phyloP scores from a whole-genome alignment of 2,797 vertebrate genomes.

The Lophius americanus region DNA sequence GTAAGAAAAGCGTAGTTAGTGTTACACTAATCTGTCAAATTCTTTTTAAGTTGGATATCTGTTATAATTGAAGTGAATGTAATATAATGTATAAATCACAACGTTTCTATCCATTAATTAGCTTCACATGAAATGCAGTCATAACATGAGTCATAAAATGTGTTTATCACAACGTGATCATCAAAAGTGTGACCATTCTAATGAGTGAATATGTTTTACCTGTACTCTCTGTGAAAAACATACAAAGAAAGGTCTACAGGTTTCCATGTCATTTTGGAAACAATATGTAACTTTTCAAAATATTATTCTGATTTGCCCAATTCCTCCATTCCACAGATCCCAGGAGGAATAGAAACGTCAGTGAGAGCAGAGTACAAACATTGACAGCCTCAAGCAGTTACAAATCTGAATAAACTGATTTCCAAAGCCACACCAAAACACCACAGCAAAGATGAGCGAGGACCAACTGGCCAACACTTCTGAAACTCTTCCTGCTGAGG shows the following conservation, averaged over 20 bases:
- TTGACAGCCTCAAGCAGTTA: conserved; percentile 3
- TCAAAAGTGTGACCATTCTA: too few species aligned
- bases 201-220: neutral
- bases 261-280: neutral
- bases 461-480: conserved; percentile 70
- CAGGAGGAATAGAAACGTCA: conserved; percentile 20
- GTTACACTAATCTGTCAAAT: neutral
- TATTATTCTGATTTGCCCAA: conserved; percentile 9
- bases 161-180: too few species aligned
- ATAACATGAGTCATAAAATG: too few species aligned
- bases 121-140: too few species aligned
- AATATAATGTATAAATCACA: too few species aligned
- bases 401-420: conserved; percentile 19
- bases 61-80: too few species aligned
- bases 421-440: conserved; percentile 16
- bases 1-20: neutral
- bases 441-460: conserved; percentile 71
- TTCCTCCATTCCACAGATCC: conserved; percentile 44
- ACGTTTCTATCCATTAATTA: too few species aligned
- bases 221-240: neutral
- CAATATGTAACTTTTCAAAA: neutral
- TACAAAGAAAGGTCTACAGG: neutral
- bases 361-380: conserved; percentile 1
- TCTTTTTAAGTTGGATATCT: neutral
- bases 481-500: conserved; percentile 84